Percentiles rank a stretch among this genome's conserved stretches.
Evolutionary conservation across 2,113 vertebrate species (phyloP).

Genomic region (Tetraodon nigroviridis): DNA sequence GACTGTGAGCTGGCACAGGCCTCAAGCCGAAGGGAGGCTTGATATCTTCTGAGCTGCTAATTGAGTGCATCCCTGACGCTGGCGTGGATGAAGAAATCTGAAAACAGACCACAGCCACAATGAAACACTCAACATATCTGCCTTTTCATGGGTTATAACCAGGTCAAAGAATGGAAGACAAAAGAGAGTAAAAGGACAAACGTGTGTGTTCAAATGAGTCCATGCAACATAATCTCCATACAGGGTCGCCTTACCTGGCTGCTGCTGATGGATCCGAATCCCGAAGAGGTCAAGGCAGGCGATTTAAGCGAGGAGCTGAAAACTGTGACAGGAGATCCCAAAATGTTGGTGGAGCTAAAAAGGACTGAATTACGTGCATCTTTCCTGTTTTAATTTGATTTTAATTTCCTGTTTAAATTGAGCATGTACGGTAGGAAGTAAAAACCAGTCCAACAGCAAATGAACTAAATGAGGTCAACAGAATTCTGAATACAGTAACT

Average conservation of each 20-base stretch:
- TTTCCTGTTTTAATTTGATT: too few species aligned
- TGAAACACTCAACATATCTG: not conserved
- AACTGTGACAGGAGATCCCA: conserved; percentile 84
- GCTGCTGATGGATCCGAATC: conserved; percentile 85
- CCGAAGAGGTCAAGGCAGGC: conserved; percentile 80
- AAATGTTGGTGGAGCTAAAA: conserved; percentile 70
- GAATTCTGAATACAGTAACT: too few species aligned
- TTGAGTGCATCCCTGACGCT: conserved; percentile 81
- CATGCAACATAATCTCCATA: too few species aligned
- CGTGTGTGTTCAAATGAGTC: too few species aligned
- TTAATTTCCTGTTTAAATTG: too few species aligned
- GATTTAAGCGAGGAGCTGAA: conserved; percentile 86
- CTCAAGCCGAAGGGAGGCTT: conserved; percentile 85
- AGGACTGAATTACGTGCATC: too few species aligned
- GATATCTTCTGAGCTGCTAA: conserved; percentile 87
- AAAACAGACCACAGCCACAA: conserved; percentile 6
- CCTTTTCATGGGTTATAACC: not conserved
- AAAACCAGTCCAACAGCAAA: too few species aligned
- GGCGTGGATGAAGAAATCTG: conserved; percentile 86
- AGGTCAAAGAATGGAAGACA: not conserved
- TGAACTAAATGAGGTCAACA: too few species aligned
- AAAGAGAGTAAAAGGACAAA: too few species aligned
- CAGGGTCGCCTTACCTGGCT: conserved; percentile 76
- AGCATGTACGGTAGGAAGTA: too few species aligned
- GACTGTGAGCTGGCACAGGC: conserved; percentile 78